Evolutionary conservation across 2,797 vertebrate genomes (phyloP).

Genomic region (Myotis planiceps): DNA sequence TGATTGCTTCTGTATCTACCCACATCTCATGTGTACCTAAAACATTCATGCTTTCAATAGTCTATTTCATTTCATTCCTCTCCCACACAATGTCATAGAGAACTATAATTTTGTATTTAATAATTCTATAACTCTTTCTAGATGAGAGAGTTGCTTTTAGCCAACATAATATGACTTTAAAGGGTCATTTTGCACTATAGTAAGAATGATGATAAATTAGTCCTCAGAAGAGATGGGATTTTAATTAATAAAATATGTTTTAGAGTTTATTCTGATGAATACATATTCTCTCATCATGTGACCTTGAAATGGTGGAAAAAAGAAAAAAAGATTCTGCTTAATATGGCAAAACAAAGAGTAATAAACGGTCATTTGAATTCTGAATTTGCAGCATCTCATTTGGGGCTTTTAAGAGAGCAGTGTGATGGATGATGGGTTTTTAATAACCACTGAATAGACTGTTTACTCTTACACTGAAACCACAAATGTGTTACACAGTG

Average conservation of each 20-base stretch:
- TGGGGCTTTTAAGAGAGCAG: slow-evolving; percentile 37
- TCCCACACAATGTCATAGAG: background rate
- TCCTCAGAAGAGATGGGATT: background rate
- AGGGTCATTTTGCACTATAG: background rate
- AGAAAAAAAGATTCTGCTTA: background rate
- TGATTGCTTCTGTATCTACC: background rate
- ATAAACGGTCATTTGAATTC: background rate
- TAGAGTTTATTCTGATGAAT: slow-evolving; percentile 10
- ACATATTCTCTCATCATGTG: background rate
- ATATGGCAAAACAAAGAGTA: background rate
- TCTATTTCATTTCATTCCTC: background rate
- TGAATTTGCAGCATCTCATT: background rate
- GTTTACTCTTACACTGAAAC: background rate
- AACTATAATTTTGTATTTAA: background rate
- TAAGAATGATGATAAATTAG: background rate
- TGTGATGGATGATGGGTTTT: slow-evolving; percentile 16
- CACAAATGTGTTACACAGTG: background rate
- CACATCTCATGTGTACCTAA: background rate
- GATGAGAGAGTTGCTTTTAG: background rate
- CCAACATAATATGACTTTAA: background rate
- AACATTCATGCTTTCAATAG: background rate
- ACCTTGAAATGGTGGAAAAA: background rate
- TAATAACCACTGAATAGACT: background rate
- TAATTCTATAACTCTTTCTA: background rate
- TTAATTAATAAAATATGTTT: slow-evolving; percentile 21